These are phyloP conservation scores for Rosalia funebris DNA, from an alignment of 2,888 invertebrate species.

Conservation along the genomic window DNA sequence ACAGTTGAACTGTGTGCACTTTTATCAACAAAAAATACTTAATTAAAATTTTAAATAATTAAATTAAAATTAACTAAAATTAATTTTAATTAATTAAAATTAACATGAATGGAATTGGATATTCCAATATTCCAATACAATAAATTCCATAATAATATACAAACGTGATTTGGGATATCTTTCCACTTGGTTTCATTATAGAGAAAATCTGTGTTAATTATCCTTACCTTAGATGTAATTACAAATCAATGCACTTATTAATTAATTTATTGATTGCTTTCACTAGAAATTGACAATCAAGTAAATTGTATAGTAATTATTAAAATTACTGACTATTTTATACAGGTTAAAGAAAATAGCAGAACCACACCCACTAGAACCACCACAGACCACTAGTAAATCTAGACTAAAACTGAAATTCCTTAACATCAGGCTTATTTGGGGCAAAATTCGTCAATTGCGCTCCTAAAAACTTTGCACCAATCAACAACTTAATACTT, in stretches of 20 bases:
- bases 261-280: neutral
- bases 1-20: neutral
- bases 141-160: neutral
- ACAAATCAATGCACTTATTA: constrained; percentile 9
- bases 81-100: too few relatives aligned
- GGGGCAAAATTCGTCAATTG: too few relatives aligned
- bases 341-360: constrained; percentile 17
- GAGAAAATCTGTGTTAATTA: neutral
- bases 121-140: too few relatives aligned
- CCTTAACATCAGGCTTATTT: too few relatives aligned
- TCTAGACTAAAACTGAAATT: too few relatives aligned
- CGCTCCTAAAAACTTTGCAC: too few relatives aligned
- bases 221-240: neutral
- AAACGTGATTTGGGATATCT: constrained; percentile 12
- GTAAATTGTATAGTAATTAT: constrained; percentile 5
- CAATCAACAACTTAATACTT: too few relatives aligned
- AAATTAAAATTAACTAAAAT: too few relatives aligned
- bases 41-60: too few relatives aligned
- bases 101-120: too few relatives aligned
- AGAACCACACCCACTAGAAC: neutral
- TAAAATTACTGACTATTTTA: constrained; percentile 12
- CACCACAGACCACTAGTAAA: too few relatives aligned
- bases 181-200: neutral
- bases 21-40: neutral
- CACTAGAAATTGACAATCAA: neutral